Evolutionary conservation across 2,888 invertebrate genomes (phyloP), one percentile per base, ranked within the genome.

Genomic region (Dione vanillae): DNA sequence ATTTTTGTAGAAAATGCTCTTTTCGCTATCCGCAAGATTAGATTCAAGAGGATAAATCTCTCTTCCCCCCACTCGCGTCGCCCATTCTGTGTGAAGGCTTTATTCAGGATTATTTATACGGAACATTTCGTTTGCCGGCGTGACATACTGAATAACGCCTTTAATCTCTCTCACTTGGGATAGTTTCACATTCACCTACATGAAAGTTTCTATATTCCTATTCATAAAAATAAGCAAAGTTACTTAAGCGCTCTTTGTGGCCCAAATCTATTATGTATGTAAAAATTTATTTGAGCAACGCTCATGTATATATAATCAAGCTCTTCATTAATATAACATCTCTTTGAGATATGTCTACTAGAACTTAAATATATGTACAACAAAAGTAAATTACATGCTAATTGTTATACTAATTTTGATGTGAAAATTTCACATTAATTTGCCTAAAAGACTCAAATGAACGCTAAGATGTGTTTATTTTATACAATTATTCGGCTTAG

Each of bases 41-140:
- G 88, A 92, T 91, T 90, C 90, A 84, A 87, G 87, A 82, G 88
- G 86, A 92, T 92, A 92, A 91, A 92, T 92, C 90, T 89, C 82
- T 83, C 81, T 84, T 83, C 85, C 86, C 83, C 85, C 84, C 85
- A 82, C 86, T 87, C 81, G 85, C 84, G 86, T 87, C 84, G 79
- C 85, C 84, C 87, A 83, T 86, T 88, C 87, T 89, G 87, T 88
- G 85, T 87, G 86, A 87, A 86, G 87, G 86, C 89, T 90, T 89
- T 89, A 89, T 89, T 85, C 86, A 74, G 83, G 86, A 89, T 90
- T 90, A 90, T 90, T 90, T 90, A 89, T 89, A 87, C 83, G 83
- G 85, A 88, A 86, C 88, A 88, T 89, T 87, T 86, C 83, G 83
- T 80, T 84, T 78, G 80, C 81, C 79, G 77, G 78, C 83, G 82